These are phyloP conservation scores for Numida meleagris DNA, from an alignment of 2,113 vertebrate species.

Conservation along the genomic window DNA sequence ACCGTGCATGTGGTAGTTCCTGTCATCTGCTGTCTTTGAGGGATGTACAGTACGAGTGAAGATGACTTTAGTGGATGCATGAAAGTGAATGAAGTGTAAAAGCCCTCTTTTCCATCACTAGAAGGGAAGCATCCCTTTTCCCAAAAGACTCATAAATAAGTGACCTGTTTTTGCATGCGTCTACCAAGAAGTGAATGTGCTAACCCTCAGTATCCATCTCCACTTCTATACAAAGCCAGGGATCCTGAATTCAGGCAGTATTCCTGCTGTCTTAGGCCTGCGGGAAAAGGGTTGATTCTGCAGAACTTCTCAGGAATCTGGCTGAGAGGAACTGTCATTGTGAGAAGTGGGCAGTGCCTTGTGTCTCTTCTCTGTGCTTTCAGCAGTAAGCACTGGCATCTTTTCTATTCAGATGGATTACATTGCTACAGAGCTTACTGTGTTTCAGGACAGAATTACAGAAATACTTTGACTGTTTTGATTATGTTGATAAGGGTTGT, in stretches of 20 bases:
- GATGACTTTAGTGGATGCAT: neutral
- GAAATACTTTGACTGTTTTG: neutral
- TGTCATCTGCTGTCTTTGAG: neutral
- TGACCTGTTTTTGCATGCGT: neutral
- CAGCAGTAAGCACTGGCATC: neutral
- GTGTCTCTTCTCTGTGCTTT: neutral
- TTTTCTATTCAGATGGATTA: neutral
- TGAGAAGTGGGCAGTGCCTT: neutral
- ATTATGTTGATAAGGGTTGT: neutral
- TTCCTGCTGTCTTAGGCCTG: neutral
- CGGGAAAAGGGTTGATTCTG: neutral
- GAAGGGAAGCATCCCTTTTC: neutral
- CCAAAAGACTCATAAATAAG: fast-evolving
- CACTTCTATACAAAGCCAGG: neutral
- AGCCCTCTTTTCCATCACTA: neutral
- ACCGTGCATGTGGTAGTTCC: neutral
- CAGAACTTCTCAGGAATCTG: neutral
- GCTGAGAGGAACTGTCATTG: neutral
- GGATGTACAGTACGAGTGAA: neutral
- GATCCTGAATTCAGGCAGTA: neutral
- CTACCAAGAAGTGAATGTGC: neutral
- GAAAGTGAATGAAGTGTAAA: neutral
- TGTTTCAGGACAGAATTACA: neutral
- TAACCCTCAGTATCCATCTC: neutral
- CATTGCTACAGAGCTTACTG: neutral